A percentile compares a stretch with the other conserved stretches of the same genome.
Conservation (phyloP, 1,140 invertebrate species). For the Galleria mellonella region DNA sequence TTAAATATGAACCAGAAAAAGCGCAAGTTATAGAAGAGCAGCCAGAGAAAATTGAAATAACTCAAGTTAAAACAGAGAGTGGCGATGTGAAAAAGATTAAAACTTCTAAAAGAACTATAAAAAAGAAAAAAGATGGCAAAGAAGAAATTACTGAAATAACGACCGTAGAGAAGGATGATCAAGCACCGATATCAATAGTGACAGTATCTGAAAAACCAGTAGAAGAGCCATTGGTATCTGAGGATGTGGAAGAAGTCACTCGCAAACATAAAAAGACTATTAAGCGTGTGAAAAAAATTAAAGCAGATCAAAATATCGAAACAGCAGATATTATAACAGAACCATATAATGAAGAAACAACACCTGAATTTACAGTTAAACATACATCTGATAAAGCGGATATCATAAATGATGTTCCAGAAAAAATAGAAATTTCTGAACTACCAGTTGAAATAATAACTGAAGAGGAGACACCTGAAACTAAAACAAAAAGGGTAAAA, state of each 20-base stretch:
- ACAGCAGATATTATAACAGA: too few species aligned
- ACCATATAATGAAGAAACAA: too few species aligned
- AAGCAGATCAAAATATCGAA: too few species aligned
- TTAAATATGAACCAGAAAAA: conserved; percentile 5
- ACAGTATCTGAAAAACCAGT: conserved; percentile 14
- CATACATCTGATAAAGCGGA: too few species aligned
- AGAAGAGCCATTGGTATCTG: too few species aligned
- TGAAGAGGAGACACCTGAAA: conserved; percentile 1
- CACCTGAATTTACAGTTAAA: too few species aligned
- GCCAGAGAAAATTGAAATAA: conserved; percentile 29
- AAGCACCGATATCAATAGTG: conserved; percentile 47
- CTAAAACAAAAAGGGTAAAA: neutral
- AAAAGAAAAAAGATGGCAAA: conserved; percentile 38
- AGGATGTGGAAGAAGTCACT: too few species aligned
- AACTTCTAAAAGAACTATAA: conserved; percentile 37
- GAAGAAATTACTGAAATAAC: conserved; percentile 58
- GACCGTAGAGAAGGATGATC: conserved; percentile 69
- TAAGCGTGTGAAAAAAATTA: too few species aligned
- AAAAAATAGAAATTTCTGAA: too few species aligned
- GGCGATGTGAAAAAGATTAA: conserved; percentile 31
- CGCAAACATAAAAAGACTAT: too few species aligned
- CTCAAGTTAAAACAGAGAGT: conserved; percentile 29
- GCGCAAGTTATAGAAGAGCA: conserved; percentile 40
- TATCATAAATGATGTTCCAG: too few species aligned
- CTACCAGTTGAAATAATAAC: too few species aligned